Evolutionary conservation across 1,140 invertebrate genomes (phyloP).

Genomic region (Phthorimaea operculella): DNA sequence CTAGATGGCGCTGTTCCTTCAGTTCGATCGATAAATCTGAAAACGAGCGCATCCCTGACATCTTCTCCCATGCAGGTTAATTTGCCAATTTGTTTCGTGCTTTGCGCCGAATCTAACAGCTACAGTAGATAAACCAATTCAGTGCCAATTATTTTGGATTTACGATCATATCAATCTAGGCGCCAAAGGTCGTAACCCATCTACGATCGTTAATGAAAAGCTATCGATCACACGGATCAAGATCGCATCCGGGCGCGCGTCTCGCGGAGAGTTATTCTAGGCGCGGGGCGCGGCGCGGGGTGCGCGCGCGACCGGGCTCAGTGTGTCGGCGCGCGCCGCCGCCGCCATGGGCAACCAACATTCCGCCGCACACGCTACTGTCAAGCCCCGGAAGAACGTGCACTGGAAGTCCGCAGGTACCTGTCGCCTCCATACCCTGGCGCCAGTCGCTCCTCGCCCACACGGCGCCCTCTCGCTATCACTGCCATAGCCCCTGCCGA

Average conservation of each 20-base stretch:
- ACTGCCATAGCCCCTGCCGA: conserved; percentile 28
- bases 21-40: no score
- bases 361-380: conserved; percentile 48
- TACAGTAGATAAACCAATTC: neutral
- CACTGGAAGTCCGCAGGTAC: conserved; percentile 79
- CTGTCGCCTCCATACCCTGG: conserved; percentile 19
- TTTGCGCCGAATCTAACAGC: no score
- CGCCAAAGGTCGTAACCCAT: conserved; percentile 32
- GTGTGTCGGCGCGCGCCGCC: conserved; percentile 57
- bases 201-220: conserved; percentile 36
- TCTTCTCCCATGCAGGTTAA: no score
- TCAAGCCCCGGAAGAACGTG: conserved; percentile 74
- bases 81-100: no score
- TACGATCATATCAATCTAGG: neutral
- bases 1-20: no score
- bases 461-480: neutral
- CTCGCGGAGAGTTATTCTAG: conserved; percentile 52
- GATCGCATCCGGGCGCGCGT: conserved; percentile 39
- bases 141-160: neutral
- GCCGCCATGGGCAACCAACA: conserved; percentile 66
- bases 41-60: no score
- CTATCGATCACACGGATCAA: conserved; percentile 43
- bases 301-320: conserved; percentile 31
- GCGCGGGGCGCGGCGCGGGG: conserved; percentile 30
- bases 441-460: conserved; percentile 15